Evolutionary conservation across 1,140 invertebrate species (phyloP), one percentile per base, ranked within the genome.

Genomic region (Myzus persicae): DNA sequence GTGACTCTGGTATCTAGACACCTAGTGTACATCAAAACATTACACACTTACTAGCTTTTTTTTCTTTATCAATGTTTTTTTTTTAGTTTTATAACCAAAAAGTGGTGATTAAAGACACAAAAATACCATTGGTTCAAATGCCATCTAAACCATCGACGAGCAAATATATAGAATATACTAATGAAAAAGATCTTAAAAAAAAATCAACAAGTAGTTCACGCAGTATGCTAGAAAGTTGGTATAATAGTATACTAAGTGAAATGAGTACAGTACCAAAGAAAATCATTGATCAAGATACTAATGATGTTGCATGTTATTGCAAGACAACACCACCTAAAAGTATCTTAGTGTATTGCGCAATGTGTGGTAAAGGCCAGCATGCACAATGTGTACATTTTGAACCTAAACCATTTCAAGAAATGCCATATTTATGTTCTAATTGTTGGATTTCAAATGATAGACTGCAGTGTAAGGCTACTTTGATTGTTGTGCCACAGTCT

Each of bases 401-500:
- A 18, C 91, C 91, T 26, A 93, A 93, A 42, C 67, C 76, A 40
- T 85, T 93, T 31, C 36, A 93, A 84, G 91, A 93, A 93, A 11
- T 84, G 1, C 46, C 91, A 84, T 93, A 40, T 18, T 85, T 93
- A 20, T 97, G 97, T 95, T 96, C 97, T 6, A 96, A 97, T 94
- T 97, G 97, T 94, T 96, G 96, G 95, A 95, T 95, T 22, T 94
- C 95, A 67, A 94, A 94, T 48, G 95, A 95, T 38, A 90, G 59
- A 42, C 94, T 97, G 1, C 94, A 95, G 67, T 96, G 96, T 2
- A 95, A 95, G 54, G 96, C 96, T 9, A 98, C 97, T 8, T 95
- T 98, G 51, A 98, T 98, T 94, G 96, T 98, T n/a, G 96, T 97
- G 1, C 97, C 97, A 40, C 94, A 94, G 22, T 95, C 96, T 59